phyloP scores from a whole-genome alignment of 2,113 vertebrate species.

The Strigops habroptila region DNA sequence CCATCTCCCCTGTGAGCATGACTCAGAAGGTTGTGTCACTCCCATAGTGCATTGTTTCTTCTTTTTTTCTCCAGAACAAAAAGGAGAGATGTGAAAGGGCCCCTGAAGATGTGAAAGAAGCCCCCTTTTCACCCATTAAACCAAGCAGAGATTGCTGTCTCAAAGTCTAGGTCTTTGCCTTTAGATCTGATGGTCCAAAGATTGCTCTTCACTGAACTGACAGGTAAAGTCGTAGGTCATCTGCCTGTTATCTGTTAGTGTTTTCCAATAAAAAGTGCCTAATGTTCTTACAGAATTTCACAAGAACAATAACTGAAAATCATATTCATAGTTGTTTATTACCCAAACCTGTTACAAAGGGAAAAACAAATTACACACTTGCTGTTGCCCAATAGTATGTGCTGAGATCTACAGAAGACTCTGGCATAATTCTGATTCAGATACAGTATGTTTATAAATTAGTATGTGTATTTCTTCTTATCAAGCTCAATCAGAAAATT shows the following conservation, averaged over 20 bases:
- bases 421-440: background rate
- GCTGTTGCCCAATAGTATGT: background rate
- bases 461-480: background rate
- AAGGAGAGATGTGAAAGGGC: background rate
- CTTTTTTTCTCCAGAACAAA: background rate
- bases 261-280: background rate
- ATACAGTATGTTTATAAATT: background rate
- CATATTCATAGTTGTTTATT: background rate
- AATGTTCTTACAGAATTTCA: background rate
- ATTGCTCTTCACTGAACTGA: background rate
- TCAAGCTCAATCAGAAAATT: background rate
- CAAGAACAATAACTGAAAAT: background rate
- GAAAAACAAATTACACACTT: background rate
- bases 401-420: background rate
- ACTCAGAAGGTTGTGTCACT: background rate
- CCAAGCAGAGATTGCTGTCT: background rate
- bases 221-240: background rate
- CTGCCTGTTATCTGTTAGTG: background rate
- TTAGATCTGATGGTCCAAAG: background rate
- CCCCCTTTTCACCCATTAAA: background rate
- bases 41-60: background rate
- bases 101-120: background rate
- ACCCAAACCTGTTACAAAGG: background rate
- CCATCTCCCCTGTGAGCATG: background rate
- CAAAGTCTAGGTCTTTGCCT: background rate